Conservation (phyloP, 2,797 vertebrate genomes). For the Rhinophrynus dorsalis region DNA sequence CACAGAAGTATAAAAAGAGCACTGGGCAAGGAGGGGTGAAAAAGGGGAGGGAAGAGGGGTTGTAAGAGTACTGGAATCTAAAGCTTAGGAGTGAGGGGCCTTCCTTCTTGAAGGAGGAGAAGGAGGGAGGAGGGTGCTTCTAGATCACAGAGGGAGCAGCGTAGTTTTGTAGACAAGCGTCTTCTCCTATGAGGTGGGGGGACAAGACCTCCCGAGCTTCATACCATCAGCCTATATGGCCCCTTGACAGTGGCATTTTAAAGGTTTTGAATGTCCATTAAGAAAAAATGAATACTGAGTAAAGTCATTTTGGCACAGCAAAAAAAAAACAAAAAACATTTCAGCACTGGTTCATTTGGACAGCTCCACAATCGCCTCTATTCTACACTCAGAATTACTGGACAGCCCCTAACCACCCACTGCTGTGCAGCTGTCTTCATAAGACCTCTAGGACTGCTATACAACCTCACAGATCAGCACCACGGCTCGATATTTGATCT, state of each 20-base stretch:
- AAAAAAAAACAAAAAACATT: too few species aligned
- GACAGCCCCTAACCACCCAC: constrained; percentile 1
- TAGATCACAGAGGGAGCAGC: constrained; percentile 40
- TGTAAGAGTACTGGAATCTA: constrained; percentile 36
- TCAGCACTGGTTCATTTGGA: constrained; percentile 13
- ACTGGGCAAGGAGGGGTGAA: constrained; percentile 10
- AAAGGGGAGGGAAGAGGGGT: background rate
- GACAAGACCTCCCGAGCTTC: constrained; percentile 12
- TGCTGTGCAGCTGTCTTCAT: background rate
- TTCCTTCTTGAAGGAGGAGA: constrained; percentile 40
- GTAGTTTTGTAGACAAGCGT: constrained; percentile 29
- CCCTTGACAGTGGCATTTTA: background rate
- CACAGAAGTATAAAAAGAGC: constrained; percentile 20
- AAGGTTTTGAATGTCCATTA: background rate
- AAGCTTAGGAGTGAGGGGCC: constrained; percentile 23
- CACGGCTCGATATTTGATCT: too few species aligned
- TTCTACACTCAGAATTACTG: background rate
- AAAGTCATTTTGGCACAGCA: background rate
- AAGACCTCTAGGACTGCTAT: background rate
- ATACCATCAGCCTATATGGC: constrained; percentile 7
- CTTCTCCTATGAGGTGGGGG: constrained; percentile 25
- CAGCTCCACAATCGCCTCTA: background rate
- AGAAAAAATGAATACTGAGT: background rate
- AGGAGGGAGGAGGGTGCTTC: constrained; percentile 22
- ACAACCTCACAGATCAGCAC: too few species aligned